Evolutionary conservation across 2,797 vertebrate species (phyloP).

Genomic region (Glossophaga mutica): DNA sequence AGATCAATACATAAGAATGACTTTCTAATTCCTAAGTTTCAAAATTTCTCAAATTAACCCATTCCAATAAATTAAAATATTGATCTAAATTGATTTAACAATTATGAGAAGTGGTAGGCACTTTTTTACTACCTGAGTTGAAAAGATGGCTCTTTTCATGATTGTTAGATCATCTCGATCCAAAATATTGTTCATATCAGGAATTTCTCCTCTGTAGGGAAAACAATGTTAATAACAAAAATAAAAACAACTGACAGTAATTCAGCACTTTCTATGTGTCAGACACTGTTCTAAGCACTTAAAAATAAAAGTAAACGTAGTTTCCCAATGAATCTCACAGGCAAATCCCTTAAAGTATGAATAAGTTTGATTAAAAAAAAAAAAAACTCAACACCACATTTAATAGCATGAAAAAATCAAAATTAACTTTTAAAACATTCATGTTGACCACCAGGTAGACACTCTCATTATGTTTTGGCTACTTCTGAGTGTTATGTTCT

Average conservation of each 20-base stretch:
- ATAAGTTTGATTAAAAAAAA: not conserved
- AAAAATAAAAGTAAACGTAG: not conserved
- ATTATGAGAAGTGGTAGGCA: not conserved
- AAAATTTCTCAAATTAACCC: not conserved
- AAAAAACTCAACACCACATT: not conserved
- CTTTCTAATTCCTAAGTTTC: not conserved
- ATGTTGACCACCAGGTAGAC: not conserved
- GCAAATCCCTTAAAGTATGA: not conserved
- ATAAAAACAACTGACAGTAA: not conserved
- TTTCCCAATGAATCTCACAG: not conserved
- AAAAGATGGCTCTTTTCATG: slow-evolving; percentile 97
- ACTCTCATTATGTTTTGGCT: not conserved
- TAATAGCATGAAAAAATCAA: not conserved
- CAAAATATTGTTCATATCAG: slow-evolving; percentile 93
- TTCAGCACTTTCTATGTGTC: not conserved
- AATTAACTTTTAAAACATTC: not conserved
- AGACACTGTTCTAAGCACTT: not conserved
- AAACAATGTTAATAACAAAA: slow-evolving; percentile 53
- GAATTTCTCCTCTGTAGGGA: slow-evolving; percentile 91
- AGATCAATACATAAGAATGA: not conserved
- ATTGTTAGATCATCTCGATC: slow-evolving; percentile 95
- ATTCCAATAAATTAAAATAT: not conserved
- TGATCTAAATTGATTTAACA: not conserved
- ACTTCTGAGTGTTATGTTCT: not conserved
- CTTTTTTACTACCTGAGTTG: slow-evolving; percentile 90